Base-by-base conservation (phyloP, 2,888 invertebrate genomes). In the Oxycera nigricornis region DNA sequence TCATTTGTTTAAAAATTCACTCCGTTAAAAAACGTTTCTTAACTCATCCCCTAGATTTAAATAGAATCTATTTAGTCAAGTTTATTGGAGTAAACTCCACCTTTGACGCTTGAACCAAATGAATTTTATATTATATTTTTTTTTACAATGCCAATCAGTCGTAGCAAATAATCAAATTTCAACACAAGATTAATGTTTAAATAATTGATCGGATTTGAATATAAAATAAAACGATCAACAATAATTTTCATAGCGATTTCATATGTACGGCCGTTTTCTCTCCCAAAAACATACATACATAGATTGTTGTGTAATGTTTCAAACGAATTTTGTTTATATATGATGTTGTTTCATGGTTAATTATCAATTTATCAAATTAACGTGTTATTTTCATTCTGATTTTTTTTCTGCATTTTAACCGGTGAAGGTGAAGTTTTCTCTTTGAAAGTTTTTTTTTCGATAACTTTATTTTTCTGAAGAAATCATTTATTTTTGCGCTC, bases 41-140 rank as follows among this genome's bases (percentile, higher is more conserved):
- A n/a, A n/a, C n/a, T n/a, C n/a, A n/a, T n/a, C n/a, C n/a, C n/a
- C n/a, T n/a, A n/a, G n/a, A n/a, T n/a, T n/a, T n/a, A n/a, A n/a
- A n/a, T 46, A 46, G 46, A 76, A 68, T 75, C 76, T 74, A 74
- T n/a, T n/a, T n/a, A 76, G 76, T 78, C 76, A 76, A 68, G 28
- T 39, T 55, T 59, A n/a, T 46, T 46, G 84, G 85, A 84, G 85
- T 78, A 82, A 85, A 85, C 84, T 85, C 84, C 84, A 84, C 85
- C 85, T 85, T 84, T 82, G 79, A 79, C 78, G 52, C 59, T 72
- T 59, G 55, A 22, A 46, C 35, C 6, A 59, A 22, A 14, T 14
- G 20, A 28, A 20, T 28, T 73, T 35, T 50, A 31, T 50, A 39
- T 26, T 31, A 4, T 30, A 26, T 6, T 61, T 61, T 7, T 52